Base-by-base conservation (phyloP, 2,888 invertebrate genomes). In the Parelbella ahira region DNA sequence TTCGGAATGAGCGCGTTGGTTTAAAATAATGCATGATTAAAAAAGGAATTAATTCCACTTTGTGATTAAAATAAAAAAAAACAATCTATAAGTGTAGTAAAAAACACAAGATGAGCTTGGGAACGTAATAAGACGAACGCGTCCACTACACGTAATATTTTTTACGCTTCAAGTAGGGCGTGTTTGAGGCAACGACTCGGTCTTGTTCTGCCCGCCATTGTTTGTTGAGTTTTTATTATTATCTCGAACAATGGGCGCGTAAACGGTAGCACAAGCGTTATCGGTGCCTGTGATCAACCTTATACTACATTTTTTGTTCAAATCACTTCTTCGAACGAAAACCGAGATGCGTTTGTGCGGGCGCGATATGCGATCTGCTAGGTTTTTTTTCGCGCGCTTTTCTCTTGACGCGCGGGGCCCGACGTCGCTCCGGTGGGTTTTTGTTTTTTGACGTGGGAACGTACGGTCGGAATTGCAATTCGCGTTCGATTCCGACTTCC, bases 271-370 rank as follows among this genome's bases (percentile, higher is more conserved):
- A 57, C 59, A 63, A 63, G 63, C 64, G 56, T 67, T 84, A 87
- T 87, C 86, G 81, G 81, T 64, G 62, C 74, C 58, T 80, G 66
- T 82, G 83, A 87, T 86, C 87, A 77, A 79, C 73, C 78, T 80
- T 77, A 74, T 73, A 75, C 70, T 54, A 49, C 48, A 49, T 55
- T 54, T 63, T 73, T 77, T 54, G 62, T 73, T 77, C 63, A 58
- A 66, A 65, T 65, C 61, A 59, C 63, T 70, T 68, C 66, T 63
- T 56, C 57, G 58, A 54, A 54, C 48, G 65, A 66, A 75, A 73
- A 63, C 60, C 48, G 67, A 74, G 73, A 69, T 70, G 64, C 53
- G 60, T 63, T 59, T 61, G 65, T 68, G 69, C 71, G 68, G 63
- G 68, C 52, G 58, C 66, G 78, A 71, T 67, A 78, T 60, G 72